phyloP scores from a whole-genome alignment of 1,140 invertebrate species.

The Drosophila ogumai region DNA sequence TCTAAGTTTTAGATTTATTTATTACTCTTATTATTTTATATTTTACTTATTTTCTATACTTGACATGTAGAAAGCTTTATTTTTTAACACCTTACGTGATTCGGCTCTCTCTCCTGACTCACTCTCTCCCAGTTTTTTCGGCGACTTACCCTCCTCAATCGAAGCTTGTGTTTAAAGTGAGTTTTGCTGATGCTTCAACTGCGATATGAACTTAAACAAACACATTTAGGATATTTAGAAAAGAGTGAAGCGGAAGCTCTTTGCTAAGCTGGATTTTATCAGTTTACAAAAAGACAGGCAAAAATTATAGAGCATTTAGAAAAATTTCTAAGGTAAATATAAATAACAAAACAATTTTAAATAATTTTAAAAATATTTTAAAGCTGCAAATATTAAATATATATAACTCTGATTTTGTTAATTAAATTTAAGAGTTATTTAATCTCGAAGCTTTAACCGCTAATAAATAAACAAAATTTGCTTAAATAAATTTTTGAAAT shows the following conservation, averaged over 20 bases:
- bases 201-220: conserved; percentile 12
- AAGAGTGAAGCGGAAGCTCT: background rate
- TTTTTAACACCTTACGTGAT: background rate
- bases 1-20: background rate
- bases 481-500: background rate
- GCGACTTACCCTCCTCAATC: background rate
- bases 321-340: background rate
- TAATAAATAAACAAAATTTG: background rate
- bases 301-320: background rate
- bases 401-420: background rate
- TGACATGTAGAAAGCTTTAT: conserved; percentile 18
- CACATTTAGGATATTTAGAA: conserved; percentile 5
- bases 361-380: background rate
- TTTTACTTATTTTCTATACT: background rate
- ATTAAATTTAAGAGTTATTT: background rate
- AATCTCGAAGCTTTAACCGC: background rate
- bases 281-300: background rate
- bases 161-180: conserved; percentile 13
- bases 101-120: background rate
- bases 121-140: background rate
- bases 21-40: background rate
- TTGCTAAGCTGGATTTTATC: conserved; percentile 7
- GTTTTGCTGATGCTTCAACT: conserved; percentile 17
- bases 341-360: background rate
- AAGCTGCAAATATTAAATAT: background rate